Percentiles rank a stretch among this genome's conserved stretches.
phyloP scores from a whole-genome alignment of 2,113 vertebrate genomes.

The Coregonus clupeaformis region DNA sequence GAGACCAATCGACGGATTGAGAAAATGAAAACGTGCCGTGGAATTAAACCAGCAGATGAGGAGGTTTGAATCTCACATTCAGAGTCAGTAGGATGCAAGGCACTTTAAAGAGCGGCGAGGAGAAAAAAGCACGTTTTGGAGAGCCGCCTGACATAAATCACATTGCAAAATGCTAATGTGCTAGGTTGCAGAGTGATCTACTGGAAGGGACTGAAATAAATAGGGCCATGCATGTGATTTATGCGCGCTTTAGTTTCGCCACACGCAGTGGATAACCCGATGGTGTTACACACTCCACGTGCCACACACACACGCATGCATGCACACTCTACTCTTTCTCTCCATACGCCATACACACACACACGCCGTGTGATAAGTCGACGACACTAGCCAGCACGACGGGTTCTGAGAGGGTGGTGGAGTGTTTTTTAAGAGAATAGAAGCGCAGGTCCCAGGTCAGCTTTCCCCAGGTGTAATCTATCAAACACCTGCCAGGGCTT shows the following conservation, averaged over 20 bases:
- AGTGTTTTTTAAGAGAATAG: no score
- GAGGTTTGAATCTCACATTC: background rate
- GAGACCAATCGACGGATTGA: constrained; percentile 21
- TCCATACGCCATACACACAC: background rate
- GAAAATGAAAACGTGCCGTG: constrained; percentile 23
- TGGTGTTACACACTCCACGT: constrained; percentile 12
- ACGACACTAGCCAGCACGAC: background rate
- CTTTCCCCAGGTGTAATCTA: no score
- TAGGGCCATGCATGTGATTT: constrained; percentile 47
- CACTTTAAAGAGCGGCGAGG: background rate
- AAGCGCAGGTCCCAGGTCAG: no score
- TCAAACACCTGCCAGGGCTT: no score
- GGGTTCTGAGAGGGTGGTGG: background rate
- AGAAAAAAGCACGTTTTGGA: constrained; percentile 54
- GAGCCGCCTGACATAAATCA: constrained; percentile 65
- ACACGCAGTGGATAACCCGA: constrained; percentile 32
- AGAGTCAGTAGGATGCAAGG: background rate
- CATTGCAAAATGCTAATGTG: constrained; percentile 62
- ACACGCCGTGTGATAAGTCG: background rate
- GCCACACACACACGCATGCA: background rate
- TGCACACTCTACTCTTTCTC: no score
- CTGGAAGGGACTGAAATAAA: constrained; percentile 31
- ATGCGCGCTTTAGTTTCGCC: constrained; percentile 43
- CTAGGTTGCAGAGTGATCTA: background rate
- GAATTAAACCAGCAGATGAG: constrained; percentile 41